Base-by-base conservation (phyloP, 2,888 invertebrate species). In the Taphrorychus bicolor region DNA sequence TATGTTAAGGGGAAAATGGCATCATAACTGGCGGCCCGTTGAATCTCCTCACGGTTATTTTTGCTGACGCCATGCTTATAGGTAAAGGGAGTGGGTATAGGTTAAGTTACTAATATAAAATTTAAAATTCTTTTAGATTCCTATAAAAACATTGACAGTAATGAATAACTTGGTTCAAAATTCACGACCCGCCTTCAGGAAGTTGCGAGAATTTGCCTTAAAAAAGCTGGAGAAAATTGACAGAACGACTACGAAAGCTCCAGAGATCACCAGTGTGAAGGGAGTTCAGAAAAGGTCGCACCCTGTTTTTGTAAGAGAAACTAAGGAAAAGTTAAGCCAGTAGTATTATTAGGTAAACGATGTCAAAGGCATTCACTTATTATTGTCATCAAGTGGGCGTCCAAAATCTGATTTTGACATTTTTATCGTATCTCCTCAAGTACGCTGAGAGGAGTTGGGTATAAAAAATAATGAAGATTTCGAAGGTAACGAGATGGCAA, bases 121-220 rank as follows among this genome's bases (percentile, higher is more conserved):
- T 11, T 32, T 32, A 9, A 59, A 56, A 48, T 23, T 45, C 51
- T 80, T 80, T 58, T 76, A 82, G 82, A 81, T 82, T 58, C 81
- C 82, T 3, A 80, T 81, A 51, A 77, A 80, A 65, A 80, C 81
- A 14, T 69, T 82, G 60, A 77, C 77, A 41, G 80, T 81, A 58
- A 76, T 82, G 32, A 81, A 80, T 65, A 79, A 81, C 68, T 71
- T 82, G 63, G 73, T 82, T 17, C 80, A 82, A 73, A 79, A 74
- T 57, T 77, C 80, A 7, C 72, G 81, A 64, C 80, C 81, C 22
- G 79, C 77, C 5, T 71, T 81, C 18, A 73, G 77, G 59, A 77
- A 76, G 68, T 56, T 82, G 7, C 72, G 78, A 59, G 79, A 79
- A 24, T 76, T 75, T 49, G 77, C 77, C 5, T 61, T 74, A 41